Percentiles rank a stretch among this genome's conserved stretches.
Evolutionary conservation across 2,888 invertebrate species (phyloP).

Genomic region (Sesamia inferens): DNA sequence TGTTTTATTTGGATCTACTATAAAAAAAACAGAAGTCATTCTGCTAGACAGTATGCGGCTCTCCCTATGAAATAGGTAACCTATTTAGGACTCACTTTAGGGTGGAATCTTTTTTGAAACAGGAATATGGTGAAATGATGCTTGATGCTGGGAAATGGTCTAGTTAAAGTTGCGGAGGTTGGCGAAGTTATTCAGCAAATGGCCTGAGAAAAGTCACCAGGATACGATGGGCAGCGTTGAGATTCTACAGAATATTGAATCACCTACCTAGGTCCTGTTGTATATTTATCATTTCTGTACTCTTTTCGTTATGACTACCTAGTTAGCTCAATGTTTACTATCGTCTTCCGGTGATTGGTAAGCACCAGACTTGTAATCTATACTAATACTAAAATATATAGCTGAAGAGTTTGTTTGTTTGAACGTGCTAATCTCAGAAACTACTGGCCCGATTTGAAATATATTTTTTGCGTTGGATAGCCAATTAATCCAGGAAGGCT

Average conservation of each 20-base stretch:
- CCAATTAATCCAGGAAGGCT: too few relatives aligned
- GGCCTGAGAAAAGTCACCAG: constrained; percentile 14
- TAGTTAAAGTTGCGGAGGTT: constrained; percentile 5
- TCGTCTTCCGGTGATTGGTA: too few relatives aligned
- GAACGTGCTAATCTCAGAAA: too few relatives aligned
- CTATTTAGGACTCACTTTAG: background rate
- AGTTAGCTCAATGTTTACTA: background rate
- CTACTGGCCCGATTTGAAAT: too few relatives aligned
- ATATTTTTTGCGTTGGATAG: too few relatives aligned
- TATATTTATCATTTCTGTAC: background rate
- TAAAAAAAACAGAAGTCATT: too few relatives aligned
- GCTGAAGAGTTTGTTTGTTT: too few relatives aligned
- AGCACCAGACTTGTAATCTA: too few relatives aligned
- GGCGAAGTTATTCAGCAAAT: constrained; percentile 3
- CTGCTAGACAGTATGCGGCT: too few relatives aligned
- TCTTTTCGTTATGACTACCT: constrained; percentile 8
- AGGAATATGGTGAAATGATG: background rate
- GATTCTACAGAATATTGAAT: background rate
- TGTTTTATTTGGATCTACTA: background rate
- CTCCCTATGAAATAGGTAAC: too few relatives aligned
- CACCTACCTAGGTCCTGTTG: background rate
- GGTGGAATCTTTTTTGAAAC: background rate
- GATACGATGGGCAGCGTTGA: constrained; percentile 11
- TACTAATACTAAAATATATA: too few relatives aligned
- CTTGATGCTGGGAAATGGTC: background rate